A percentile compares a stretch with the other conserved stretches of the same genome.
Conservation (phyloP, 2,797 vertebrate species). For the Peromyscus attwateri region DNA sequence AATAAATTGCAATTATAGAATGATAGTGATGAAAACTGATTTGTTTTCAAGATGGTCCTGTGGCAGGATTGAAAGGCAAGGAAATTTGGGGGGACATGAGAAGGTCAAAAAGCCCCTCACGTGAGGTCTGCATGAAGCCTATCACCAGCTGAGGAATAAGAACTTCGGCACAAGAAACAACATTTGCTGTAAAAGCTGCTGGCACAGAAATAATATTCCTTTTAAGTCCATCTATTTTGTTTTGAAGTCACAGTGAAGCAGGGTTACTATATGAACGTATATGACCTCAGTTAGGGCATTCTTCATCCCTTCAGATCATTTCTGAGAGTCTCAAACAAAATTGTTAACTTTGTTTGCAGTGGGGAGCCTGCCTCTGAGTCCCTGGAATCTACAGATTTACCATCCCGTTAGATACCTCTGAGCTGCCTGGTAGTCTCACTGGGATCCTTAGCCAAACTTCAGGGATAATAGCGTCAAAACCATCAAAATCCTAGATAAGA, state of each 20-base stretch:
- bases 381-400: not conserved
- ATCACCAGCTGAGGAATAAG: not conserved
- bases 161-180: not conserved
- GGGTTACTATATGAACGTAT: not conserved
- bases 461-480: not conserved
- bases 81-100: not conserved
- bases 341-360: not conserved
- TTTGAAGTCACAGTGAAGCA: not conserved
- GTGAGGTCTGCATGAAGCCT: not conserved
- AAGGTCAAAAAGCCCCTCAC: not conserved
- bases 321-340: not conserved
- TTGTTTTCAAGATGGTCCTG: conserved; percentile 6
- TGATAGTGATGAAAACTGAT: not conserved
- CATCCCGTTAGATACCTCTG: not conserved
- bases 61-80: not conserved
- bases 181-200: not conserved
- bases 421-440: not conserved
- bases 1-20: conserved; percentile 25
- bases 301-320: not conserved
- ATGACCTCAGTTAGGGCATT: not conserved
- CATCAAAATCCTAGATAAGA: not conserved
- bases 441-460: not conserved
- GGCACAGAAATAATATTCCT: not conserved
- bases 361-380: not conserved
- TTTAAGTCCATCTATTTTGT: not conserved